Conservation (phyloP, 2,797 vertebrate genomes). For the Podarcis lilfordi region DNA sequence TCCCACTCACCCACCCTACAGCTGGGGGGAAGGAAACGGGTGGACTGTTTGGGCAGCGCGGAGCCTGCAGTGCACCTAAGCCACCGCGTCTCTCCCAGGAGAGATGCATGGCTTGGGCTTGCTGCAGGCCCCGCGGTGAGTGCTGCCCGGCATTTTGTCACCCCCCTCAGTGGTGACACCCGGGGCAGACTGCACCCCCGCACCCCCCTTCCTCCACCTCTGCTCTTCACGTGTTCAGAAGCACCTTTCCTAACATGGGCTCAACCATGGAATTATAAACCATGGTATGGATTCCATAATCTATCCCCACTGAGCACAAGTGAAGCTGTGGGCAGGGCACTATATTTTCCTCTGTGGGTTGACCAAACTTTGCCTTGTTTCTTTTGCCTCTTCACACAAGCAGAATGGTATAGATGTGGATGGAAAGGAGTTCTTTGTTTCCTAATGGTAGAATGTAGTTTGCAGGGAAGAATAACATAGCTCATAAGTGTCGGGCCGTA, state of each 20-base stretch:
- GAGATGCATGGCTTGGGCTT: rapidly evolving
- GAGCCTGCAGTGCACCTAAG: too few species aligned
- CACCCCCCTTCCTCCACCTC: too few species aligned
- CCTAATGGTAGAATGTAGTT: not conserved
- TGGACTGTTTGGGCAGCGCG: too few species aligned
- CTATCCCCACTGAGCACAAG: not conserved
- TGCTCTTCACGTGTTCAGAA: too few species aligned
- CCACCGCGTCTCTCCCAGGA: too few species aligned
- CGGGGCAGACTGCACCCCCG: rapidly evolving
- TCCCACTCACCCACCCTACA: too few species aligned
- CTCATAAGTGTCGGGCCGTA: not conserved
- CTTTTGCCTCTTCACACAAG: not conserved
- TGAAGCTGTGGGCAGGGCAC: not conserved
- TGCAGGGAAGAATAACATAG: not conserved
- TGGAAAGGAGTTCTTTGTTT: not conserved
- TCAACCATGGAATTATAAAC: not conserved
- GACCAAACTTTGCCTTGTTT: not conserved
- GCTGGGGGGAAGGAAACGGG: rapidly evolving
- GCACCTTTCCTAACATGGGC: not conserved
- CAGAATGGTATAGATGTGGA: not conserved
- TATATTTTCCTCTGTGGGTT: not conserved
- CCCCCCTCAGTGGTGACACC: too few species aligned
- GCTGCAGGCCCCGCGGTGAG: too few species aligned
- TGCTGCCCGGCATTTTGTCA: too few species aligned
- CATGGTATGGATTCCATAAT: not conserved